These are phyloP conservation scores for Pycnomerus fuliginosus DNA, from an alignment of 2,888 invertebrate genomes.

Conservation along the genomic window DNA sequence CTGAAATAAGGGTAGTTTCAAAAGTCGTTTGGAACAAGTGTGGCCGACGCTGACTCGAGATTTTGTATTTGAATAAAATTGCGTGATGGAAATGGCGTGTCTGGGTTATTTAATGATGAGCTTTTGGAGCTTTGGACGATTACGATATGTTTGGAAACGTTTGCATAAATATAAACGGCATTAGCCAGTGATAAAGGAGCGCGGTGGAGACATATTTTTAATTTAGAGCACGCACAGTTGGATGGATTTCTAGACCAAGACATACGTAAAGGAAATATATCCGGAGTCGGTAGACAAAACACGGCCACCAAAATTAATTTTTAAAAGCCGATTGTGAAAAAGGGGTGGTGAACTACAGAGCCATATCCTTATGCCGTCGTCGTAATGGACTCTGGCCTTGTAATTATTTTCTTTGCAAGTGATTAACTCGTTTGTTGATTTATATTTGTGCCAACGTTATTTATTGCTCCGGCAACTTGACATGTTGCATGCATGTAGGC, in stretches of 20 bases:
- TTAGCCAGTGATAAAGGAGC: constrained; percentile 7
- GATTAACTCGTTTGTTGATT: constrained; percentile 56
- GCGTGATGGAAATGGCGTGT: constrained; percentile 9
- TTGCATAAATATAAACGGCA: constrained; percentile 11
- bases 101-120: neutral
- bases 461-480: constrained; percentile 50
- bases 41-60: constrained; percentile 37
- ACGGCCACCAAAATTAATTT: constrained; percentile 8
- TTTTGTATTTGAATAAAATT: too few relatives aligned
- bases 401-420: constrained; percentile 54
- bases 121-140: constrained; percentile 1
- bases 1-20: constrained; percentile 42
- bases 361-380: constrained; percentile 1
- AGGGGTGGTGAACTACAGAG: too few relatives aligned
- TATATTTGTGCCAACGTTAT: constrained; percentile 51
- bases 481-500: constrained; percentile 54
- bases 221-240: constrained; percentile 32
- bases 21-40: constrained; percentile 46
- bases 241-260: constrained; percentile 2
- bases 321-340: neutral
- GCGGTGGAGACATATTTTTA: constrained; percentile 25
- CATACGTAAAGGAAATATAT: constrained; percentile 23
- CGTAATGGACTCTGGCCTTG: constrained; percentile 50
- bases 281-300: constrained; percentile 33
- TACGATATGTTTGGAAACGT: constrained; percentile 1